A percentile compares a stretch with the other conserved stretches of the same genome.
Conservation (phyloP, 2,113 vertebrate genomes). For the Haplotaxodon microlepis region DNA sequence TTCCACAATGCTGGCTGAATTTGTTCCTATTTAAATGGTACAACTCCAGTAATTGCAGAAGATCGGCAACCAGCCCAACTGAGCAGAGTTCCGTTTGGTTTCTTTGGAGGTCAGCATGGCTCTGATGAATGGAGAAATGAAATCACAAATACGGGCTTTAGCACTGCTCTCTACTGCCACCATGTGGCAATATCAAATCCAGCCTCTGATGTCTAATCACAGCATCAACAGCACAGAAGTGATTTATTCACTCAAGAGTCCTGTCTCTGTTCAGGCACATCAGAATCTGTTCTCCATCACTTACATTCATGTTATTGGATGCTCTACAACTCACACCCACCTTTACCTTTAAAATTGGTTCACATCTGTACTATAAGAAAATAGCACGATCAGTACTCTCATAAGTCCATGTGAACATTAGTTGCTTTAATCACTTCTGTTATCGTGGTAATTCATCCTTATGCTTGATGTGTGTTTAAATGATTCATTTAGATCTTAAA, state of each 20-base stretch:
- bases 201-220: not conserved
- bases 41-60: not conserved
- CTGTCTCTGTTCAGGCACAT: not conserved
- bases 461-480: not conserved
- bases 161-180: slow-evolving; percentile 57
- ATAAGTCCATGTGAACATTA: not conserved
- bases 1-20: not conserved
- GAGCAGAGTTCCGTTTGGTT: not conserved
- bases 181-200: slow-evolving; percentile 32
- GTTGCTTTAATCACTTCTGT: not conserved
- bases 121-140: not conserved
- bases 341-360: not conserved
- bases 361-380: not conserved
- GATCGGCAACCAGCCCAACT: not conserved
- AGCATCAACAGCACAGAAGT: not conserved
- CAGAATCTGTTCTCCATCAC: not conserved
- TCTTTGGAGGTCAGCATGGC: not conserved
- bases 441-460: not conserved
- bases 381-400: not conserved
- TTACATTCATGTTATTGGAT: not conserved
- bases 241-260: not conserved
- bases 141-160: not conserved
- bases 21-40: not conserved
- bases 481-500: not conserved
- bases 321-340: not conserved